Evolutionary conservation across 2,888 invertebrate species (phyloP).

Genomic region (Drosophila niveifrons): DNA sequence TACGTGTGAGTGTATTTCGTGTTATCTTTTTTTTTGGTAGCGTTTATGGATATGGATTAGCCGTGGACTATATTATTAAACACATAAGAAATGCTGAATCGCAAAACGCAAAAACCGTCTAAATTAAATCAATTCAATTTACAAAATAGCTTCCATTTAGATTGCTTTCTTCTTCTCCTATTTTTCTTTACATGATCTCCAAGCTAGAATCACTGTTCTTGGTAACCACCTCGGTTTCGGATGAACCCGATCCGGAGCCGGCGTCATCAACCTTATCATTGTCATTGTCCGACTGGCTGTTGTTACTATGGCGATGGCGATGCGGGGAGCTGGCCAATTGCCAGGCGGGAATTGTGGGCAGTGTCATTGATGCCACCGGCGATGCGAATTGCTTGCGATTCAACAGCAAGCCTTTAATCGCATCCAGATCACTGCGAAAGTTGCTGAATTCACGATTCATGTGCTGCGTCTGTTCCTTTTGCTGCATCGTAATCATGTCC

Average conservation of each 20-base stretch:
- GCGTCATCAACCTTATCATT: constrained; percentile 86
- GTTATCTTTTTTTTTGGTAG: constrained; percentile 58
- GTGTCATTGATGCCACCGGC: constrained; percentile 87
- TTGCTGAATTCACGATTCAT: constrained; percentile 88
- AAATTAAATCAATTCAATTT: constrained; percentile 34
- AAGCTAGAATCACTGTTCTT: constrained; percentile 91
- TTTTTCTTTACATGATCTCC: constrained; percentile 88
- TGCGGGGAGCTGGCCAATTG: constrained; percentile 87
- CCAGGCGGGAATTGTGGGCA: constrained; percentile 92
- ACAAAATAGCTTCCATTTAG: constrained; percentile 21
- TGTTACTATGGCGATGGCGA: constrained; percentile 81
- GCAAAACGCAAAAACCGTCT: constrained; percentile 47
- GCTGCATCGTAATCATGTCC: constrained; percentile 87
- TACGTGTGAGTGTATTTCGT: constrained; percentile 35
- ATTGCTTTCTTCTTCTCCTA: constrained; percentile 2
- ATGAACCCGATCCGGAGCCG: constrained; percentile 89
- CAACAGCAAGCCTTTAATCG: constrained; percentile 90
- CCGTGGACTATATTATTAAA: constrained; percentile 35
- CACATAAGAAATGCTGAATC: constrained; percentile 32
- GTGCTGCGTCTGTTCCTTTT: constrained; percentile 83
- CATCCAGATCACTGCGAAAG: constrained; percentile 89
- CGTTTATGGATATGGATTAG: constrained; percentile 43
- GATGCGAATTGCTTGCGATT: constrained; percentile 93
- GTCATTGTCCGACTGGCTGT: constrained; percentile 83
- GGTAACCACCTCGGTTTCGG: constrained; percentile 90